Base-by-base conservation (phyloP, 2,888 invertebrate species). In the Lymantria monacha region DNA sequence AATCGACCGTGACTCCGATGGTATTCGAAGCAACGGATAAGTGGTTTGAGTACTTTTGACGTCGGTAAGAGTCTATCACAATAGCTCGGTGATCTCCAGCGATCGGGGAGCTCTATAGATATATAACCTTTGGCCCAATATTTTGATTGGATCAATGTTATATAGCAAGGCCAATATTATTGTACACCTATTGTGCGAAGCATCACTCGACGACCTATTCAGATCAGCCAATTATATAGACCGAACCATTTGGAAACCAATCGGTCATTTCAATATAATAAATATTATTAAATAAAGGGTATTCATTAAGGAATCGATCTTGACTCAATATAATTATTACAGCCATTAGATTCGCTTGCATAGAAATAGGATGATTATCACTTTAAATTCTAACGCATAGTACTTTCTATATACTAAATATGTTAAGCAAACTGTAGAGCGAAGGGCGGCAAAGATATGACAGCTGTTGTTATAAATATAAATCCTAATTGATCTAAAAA, bases 41-140 rank as follows among this genome's bases (percentile, higher is more conserved):
- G 79, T 76, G 75, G 69, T 68, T 79, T 66, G 70, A 81, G 76
- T 73, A 74, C 74, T 80, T 80, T 77, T 74, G 74, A 76, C 76
- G 74, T 72, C 69, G 70, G 66, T 66, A 71, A 75, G 73, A 53
- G 56, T 59, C 55, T 70, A 72, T 63, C 69, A 82, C 79, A 81
- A 80, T 78, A 63, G 70, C 51, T 48, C 49, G 56, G 53, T 58
- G 65, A 65, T 69, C 70, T 59, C 52, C 49, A 59, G 48, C 54
- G 62, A 50, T 59, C 63, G 66, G 61, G 59, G 59, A 59, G 61
- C 70, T 62, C 71, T 55, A 22, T 22, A 22, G 54, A 74, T 74
- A 80, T 86, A 80, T 86, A 87, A 89, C 86, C 87, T 87, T 83
- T 86, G 76, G 58, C 76, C 79, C 80, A 80, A 84, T 87, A 83